A percentile compares a stretch with the other conserved stretches of the same genome.
phyloP scores from a whole-genome alignment of 1,140 invertebrate species.

The Plectus sambesii region DNA sequence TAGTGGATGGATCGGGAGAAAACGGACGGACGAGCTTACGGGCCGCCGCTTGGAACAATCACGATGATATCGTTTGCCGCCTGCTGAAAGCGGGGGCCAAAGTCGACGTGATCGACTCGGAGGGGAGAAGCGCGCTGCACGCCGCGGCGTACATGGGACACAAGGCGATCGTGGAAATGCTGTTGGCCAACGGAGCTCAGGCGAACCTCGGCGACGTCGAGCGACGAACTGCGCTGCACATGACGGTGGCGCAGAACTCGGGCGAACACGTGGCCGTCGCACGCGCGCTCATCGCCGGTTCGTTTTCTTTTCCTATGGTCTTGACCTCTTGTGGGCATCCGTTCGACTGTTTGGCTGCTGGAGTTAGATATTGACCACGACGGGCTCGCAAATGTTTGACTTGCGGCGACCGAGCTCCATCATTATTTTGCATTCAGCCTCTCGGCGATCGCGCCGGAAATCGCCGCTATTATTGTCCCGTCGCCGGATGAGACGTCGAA shows the following conservation, averaged over 20 bases:
- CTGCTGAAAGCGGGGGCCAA: conserved; percentile 70
- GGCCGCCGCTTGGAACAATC: conserved; percentile 76
- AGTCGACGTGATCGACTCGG: conserved; percentile 73
- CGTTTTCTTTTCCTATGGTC: too few relatives aligned
- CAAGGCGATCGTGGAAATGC: conserved; percentile 49
- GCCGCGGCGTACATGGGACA: conserved; percentile 54
- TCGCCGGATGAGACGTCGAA: too few relatives aligned
- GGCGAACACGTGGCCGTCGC: conserved; percentile 59
- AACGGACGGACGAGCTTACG: conserved; percentile 79
- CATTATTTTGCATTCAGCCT: too few relatives aligned
- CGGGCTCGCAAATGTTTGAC: too few relatives aligned
- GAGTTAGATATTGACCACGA: too few relatives aligned
- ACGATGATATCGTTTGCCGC: conserved; percentile 77
- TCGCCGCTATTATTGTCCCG: too few relatives aligned
- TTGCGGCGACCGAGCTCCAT: too few relatives aligned
- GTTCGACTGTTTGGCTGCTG: too few relatives aligned
- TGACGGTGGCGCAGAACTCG: conserved; percentile 39
- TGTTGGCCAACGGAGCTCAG: conserved; percentile 28
- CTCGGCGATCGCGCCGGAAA: too few relatives aligned
- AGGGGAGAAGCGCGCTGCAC: conserved; percentile 60
- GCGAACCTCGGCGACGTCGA: too few relatives aligned
- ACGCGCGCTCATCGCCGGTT: conserved; percentile 46
- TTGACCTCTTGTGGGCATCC: too few relatives aligned
- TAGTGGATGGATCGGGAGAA: conserved; percentile 68
- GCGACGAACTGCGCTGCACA: conserved; percentile 47